A percentile compares a stretch with the other conserved stretches of the same genome.
phyloP scores from a whole-genome alignment of 2,113 vertebrate genomes.

The Gobio gobio region DNA sequence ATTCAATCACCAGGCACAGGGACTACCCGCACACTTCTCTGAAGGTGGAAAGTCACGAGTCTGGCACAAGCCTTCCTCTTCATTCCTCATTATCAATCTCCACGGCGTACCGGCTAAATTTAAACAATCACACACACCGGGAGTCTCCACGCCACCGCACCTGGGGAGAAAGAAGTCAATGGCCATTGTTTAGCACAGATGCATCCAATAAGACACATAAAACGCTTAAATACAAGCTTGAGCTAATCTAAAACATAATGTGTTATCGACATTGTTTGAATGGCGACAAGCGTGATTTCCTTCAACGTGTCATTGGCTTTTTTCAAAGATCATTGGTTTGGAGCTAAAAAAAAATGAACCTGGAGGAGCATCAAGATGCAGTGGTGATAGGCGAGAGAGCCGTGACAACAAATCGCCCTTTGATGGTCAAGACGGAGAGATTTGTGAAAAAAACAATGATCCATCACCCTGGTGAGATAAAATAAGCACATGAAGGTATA shows the following conservation, averaged over 20 bases:
- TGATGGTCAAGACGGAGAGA: neutral
- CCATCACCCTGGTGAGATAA: neutral
- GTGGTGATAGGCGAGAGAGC: neutral
- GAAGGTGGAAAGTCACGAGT: constrained; percentile 43
- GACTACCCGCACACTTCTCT: constrained; percentile 41
- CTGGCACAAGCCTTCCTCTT: constrained; percentile 14
- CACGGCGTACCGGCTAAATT: constrained; percentile 47
- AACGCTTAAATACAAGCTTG: neutral
- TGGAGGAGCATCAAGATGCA: neutral
- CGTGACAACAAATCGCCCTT: neutral
- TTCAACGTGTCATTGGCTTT: neutral
- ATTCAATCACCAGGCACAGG: constrained; percentile 51
- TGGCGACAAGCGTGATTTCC: neutral
- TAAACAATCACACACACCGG: constrained; percentile 36
- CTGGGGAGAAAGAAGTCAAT: constrained; percentile 12
- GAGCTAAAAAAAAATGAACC: neutral
- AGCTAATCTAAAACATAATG: neutral
- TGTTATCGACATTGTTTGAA: neutral
- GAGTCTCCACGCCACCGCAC: constrained; percentile 27
- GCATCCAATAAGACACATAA: neutral
- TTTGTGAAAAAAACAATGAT: constrained; percentile 25
- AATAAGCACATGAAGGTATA: neutral
- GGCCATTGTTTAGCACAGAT: neutral
- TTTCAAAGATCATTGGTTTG: constrained; percentile 5
- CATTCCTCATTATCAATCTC: constrained; percentile 47